Base-by-base conservation (phyloP, 2,113 vertebrate genomes). In the Regulus satrapa region DNA sequence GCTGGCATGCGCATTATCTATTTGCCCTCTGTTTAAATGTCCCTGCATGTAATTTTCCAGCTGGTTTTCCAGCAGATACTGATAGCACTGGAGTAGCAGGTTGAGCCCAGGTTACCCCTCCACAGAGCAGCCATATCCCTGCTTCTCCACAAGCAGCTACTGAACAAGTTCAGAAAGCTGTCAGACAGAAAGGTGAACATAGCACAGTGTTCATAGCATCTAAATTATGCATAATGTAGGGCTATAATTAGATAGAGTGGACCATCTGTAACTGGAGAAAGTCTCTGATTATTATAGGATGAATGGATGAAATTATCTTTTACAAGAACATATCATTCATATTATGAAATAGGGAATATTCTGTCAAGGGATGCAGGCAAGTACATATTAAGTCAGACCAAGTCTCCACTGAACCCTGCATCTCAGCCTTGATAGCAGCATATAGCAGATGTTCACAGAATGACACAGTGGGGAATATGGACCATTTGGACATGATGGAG, bases 151-250 rank as follows among this genome's bases (percentile, higher is more conserved):
- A 84, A 84, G 62, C 62, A 74, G 45, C 36, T 68, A 49, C 32
- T 55, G 82, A 80, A 36, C 4, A 62, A 90, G 45, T 88, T 83
- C 91, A 55, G 45, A 49, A 56, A 76, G 66, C 55, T 85, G 55
- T 13, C 64, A 92, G 83, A 64, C 43, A 66, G 74, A 54, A 79
- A 89, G 85, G 89, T 56, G 90, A 95, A 92, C 56, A 56, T 28
- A 88, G 52, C 14, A 67, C 40, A 56, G 17, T 64, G 64, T 92
- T 91, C 92, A 77, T 24, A 69, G 72, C 63, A 66, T 55, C 94
- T 97, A 84, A 94, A 96, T 93, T 95, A 95, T 96, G 69, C 36
- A 95, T 63, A 46, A 48, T 43, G 8, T 58, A 75, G 54, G 29
- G 51, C 14, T 94, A 93, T 93, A 84, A 95, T 93, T 96, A 96